Evolutionary conservation across 2,797 vertebrate genomes (phyloP).

Genomic region (Phrynocephalus forsythii): DNA sequence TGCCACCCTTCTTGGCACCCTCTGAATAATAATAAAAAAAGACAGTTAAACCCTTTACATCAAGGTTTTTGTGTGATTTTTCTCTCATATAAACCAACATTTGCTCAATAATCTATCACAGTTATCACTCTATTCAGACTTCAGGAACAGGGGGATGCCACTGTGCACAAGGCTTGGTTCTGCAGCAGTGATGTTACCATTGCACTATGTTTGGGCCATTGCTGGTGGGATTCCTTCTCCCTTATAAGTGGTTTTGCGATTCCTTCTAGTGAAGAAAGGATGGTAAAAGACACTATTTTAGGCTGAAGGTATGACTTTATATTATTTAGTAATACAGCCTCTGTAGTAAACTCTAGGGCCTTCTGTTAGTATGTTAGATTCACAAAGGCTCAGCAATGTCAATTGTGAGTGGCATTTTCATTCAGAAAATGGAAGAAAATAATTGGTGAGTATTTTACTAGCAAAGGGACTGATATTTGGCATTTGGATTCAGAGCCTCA

Average conservation of each 20-base stretch:
- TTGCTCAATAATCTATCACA: too few species aligned
- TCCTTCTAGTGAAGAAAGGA: neutral
- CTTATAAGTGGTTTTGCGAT: neutral
- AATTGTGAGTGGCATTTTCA: too few species aligned
- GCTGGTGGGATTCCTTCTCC: neutral
- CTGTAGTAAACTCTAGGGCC: neutral
- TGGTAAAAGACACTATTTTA: neutral
- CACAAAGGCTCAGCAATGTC: too few species aligned
- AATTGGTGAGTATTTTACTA: too few species aligned
- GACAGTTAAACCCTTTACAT: neutral
- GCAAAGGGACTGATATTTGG: too few species aligned
- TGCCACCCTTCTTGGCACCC: slow-evolving; percentile 67
- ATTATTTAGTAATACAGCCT: neutral
- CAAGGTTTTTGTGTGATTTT: neutral
- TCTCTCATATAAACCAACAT: neutral
- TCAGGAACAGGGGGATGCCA: too few species aligned
- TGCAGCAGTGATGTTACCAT: neutral
- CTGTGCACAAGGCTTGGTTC: neutral
- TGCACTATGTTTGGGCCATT: neutral
- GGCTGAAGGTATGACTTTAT: too few species aligned
- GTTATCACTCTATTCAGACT: too few species aligned
- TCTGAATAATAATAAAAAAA: slow-evolving; percentile 50
- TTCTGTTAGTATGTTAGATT: neutral
- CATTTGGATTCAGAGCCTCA: too few species aligned
- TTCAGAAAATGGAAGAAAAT: too few species aligned